Conservation (phyloP, 2,888 invertebrate genomes). For the Watsonalla cultraria region DNA sequence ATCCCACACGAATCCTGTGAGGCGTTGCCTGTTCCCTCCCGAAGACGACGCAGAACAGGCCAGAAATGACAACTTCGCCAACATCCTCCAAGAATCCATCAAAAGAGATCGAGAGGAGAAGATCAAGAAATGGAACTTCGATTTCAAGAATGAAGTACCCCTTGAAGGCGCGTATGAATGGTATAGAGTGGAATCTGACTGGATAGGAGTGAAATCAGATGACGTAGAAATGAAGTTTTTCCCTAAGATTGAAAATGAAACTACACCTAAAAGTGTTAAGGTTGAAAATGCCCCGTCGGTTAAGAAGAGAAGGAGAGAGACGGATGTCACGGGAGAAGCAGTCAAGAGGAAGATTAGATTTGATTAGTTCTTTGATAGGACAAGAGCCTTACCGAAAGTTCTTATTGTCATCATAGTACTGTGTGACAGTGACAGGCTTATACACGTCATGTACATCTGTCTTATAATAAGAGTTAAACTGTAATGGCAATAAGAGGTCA, state of each 20-base stretch:
- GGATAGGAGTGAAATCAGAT: conserved; percentile 30
- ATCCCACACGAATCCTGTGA: conserved; percentile 40
- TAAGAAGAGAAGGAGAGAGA: conserved; percentile 32
- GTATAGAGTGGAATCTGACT: conserved; percentile 35
- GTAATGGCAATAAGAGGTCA: too few species aligned
- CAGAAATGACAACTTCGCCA: conserved; percentile 40
- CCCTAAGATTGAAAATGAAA: conserved; percentile 35
- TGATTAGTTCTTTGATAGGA: conserved; percentile 17
- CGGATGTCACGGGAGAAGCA: conserved; percentile 17
- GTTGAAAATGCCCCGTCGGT: conserved; percentile 20
- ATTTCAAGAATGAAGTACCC: conserved; percentile 69
- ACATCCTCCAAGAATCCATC: conserved; percentile 41
- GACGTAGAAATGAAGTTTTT: conserved; percentile 17
- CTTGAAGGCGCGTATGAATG: conserved; percentile 69
- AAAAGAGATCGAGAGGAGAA: conserved; percentile 38
- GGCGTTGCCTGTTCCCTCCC: conserved; percentile 57
- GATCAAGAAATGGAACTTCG: conserved; percentile 74
- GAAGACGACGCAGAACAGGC: conserved; percentile 43
- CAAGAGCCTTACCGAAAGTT: too few species aligned
- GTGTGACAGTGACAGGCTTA: too few species aligned
- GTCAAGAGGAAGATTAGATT: conserved; percentile 45
- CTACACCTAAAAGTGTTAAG: conserved; percentile 35
- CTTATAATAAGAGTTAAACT: too few species aligned
- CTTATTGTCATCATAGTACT: too few species aligned
- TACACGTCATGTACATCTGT: too few species aligned